Conservation (phyloP, 2,888 invertebrate genomes). For the Autographa pulchrina region DNA sequence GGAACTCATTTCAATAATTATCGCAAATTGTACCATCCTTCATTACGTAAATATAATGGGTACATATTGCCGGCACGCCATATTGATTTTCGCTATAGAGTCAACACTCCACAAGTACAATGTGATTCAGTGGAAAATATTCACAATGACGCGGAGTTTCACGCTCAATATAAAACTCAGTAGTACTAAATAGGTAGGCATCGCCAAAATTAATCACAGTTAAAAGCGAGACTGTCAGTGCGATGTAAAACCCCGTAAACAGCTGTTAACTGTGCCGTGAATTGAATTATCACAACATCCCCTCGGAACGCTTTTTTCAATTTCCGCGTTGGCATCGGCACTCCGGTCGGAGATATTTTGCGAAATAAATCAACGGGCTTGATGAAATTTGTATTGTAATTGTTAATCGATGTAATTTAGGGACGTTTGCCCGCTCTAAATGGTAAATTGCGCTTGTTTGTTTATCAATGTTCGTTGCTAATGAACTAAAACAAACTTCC, state of each 20-base stretch:
- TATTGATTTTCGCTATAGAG: constrained; percentile 25
- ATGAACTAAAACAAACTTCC: constrained; percentile 2
- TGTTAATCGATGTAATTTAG: constrained; percentile 24
- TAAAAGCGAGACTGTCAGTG: constrained; percentile 47
- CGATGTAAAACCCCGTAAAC: constrained; percentile 60
- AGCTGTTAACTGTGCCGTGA: constrained; percentile 62
- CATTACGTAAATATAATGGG: constrained; percentile 1
- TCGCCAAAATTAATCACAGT: constrained; percentile 53
- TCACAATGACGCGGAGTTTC: constrained; percentile 43
- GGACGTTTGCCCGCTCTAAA: background rate
- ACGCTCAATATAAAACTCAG: constrained; percentile 48
- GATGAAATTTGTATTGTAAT: constrained; percentile 36
- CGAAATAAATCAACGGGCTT: constrained; percentile 41
- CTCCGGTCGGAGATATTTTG: constrained; percentile 41
- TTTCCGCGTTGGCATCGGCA: constrained; percentile 61
- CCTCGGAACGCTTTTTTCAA: constrained; percentile 62
- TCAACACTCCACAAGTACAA: constrained; percentile 21
- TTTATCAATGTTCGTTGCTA: background rate
- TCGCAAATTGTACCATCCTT: background rate
- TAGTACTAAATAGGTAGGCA: constrained; percentile 50
- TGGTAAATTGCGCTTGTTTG: background rate
- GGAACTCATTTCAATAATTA: background rate
- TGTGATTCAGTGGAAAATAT: constrained; percentile 40
- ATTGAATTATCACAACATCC: constrained; percentile 68
- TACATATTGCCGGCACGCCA: constrained; percentile 10